These are phyloP conservation scores for Danio jaintianensis DNA, from an alignment of 2,797 vertebrate genomes.

Conservation along the genomic window DNA sequence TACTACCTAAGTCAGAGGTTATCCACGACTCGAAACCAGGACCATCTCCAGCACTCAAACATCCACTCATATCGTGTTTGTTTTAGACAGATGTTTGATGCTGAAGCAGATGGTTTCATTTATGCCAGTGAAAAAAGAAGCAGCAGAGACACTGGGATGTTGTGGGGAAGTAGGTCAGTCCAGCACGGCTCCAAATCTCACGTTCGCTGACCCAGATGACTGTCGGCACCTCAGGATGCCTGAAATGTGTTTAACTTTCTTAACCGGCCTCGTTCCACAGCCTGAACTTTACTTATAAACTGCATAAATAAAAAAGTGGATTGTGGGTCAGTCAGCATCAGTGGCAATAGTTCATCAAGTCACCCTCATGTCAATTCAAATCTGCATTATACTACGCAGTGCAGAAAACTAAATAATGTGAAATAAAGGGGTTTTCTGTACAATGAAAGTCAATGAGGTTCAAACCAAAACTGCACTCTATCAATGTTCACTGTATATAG, in stretches of 20 bases:
- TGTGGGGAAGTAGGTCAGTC: slow-evolving; percentile 23
- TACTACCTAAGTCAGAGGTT: slow-evolving; percentile 8
- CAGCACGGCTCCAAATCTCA: slow-evolving; percentile 19
- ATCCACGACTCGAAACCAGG: neutral
- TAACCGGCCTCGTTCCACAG: neutral
- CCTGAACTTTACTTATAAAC: neutral
- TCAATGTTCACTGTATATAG: too few species aligned
- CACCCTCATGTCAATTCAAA: neutral
- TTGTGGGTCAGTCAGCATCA: neutral
- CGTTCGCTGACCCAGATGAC: slow-evolving; percentile 23
- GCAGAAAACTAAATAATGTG: too few species aligned
- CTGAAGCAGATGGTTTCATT: slow-evolving; percentile 20
- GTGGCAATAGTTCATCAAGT: neutral
- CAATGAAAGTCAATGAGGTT: neutral
- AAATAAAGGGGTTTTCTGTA: neutral
- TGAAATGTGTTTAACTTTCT: slow-evolving; percentile 1
- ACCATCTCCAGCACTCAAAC: neutral
- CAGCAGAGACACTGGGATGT: neutral
- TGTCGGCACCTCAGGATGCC: slow-evolving; percentile 3
- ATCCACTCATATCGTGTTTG: neutral
- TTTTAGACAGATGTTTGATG: slow-evolving; percentile 25
- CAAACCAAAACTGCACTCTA: too few species aligned
- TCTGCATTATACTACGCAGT: neutral
- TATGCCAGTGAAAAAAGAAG: neutral
- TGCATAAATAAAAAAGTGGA: neutral